phyloP scores from a whole-genome alignment of 2,113 vertebrate species.

The Ahaetulla prasina region DNA sequence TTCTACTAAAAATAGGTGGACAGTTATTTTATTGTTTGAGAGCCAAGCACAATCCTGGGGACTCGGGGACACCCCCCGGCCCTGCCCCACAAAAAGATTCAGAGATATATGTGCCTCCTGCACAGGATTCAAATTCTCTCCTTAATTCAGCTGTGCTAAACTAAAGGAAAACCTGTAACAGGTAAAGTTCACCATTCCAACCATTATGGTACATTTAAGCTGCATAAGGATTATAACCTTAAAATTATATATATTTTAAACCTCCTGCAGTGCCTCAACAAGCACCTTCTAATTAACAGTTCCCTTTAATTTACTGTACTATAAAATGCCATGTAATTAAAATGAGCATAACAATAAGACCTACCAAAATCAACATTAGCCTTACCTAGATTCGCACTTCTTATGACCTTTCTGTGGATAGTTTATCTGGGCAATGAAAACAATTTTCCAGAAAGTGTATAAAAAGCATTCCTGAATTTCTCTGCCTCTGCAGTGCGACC shows the following conservation, averaged over 20 bases:
- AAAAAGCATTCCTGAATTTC: not conserved
- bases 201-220: not conserved
- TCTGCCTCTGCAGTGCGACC: not conserved
- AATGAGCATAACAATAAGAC: conserved; percentile 19
- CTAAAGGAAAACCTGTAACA: not conserved
- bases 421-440: conserved; percentile 29
- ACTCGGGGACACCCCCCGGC: not conserved
- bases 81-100: not conserved
- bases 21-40: not conserved
- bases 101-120: not conserved
- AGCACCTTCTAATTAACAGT: conserved; percentile 47
- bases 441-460: not conserved
- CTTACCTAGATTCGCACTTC: conserved; percentile 32
- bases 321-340: conserved; percentile 33
- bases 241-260: conserved; percentile 49
- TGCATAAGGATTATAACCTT: conserved; percentile 43
- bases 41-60: not conserved
- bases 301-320: not conserved
- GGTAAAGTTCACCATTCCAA: not conserved
- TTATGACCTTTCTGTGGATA: conserved; percentile 9
- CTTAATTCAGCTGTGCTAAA: not conserved
- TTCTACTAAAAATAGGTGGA: not conserved
- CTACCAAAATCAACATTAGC: conserved; percentile 39
- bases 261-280: conserved; percentile 27
- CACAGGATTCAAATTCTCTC: not conserved